Evolutionary conservation across 2,113 vertebrate species (phyloP).

Genomic region (Pardalotus punctatus): DNA sequence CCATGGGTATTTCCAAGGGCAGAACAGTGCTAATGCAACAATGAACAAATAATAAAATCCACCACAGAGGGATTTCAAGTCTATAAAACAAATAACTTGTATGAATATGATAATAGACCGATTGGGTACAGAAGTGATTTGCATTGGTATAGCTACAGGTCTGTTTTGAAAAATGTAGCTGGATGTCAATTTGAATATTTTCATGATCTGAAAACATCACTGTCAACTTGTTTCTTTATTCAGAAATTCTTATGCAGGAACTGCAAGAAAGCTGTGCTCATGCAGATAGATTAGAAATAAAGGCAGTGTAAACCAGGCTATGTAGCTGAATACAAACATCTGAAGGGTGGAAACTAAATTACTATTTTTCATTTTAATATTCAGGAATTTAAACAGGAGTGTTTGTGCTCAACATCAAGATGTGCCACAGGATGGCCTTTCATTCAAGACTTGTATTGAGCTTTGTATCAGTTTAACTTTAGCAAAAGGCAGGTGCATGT

Average conservation of each 20-base stretch:
- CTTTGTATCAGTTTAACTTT: not conserved
- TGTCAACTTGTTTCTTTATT: not conserved
- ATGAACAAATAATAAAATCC: conserved; percentile 39
- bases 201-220: not conserved
- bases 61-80: not conserved
- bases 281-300: not conserved
- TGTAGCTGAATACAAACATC: not conserved
- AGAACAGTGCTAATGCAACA: conserved; percentile 15
- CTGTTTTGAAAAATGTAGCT: not conserved
- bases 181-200: not conserved
- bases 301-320: not conserved
- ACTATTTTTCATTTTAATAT: not conserved
- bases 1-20: conserved; percentile 30
- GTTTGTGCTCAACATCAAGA: not conserved
- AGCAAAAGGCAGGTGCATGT: not conserved
- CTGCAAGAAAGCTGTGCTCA: not conserved
- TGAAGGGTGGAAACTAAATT: not conserved
- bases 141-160: not conserved
- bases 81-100: conserved; percentile 29
- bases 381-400: not conserved
- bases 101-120: conserved; percentile 7
- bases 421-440: not conserved
- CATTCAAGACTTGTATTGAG: not conserved
- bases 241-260: not conserved
- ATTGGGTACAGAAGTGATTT: conserved; percentile 5